phyloP scores from a whole-genome alignment of 2,113 vertebrate species.

The Grus americana region DNA sequence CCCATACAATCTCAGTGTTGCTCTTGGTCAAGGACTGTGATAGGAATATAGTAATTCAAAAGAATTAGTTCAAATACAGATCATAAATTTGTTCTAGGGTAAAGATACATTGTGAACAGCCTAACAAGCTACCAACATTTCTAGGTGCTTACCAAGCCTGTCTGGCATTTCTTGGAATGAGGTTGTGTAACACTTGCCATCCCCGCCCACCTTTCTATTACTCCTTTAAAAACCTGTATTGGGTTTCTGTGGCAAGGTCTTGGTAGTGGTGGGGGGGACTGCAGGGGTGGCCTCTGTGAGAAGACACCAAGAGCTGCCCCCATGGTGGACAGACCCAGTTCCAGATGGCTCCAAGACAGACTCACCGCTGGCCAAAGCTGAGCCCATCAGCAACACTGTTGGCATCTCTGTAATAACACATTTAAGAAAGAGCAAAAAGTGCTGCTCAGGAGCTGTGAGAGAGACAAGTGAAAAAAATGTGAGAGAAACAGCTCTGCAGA shows the following conservation, averaged over 20 bases:
- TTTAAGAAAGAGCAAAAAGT: too few relatives aligned
- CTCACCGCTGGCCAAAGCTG: too few relatives aligned
- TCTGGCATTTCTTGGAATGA: not conserved
- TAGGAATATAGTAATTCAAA: not conserved
- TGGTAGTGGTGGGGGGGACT: not conserved
- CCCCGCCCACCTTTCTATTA: not conserved
- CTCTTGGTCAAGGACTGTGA: not conserved
- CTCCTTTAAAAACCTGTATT: not conserved
- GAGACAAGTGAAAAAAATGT: too few relatives aligned
- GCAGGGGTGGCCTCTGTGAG: not conserved
- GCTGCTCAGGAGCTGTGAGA: too few relatives aligned
- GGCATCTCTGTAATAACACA: too few relatives aligned
- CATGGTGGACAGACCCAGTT: too few relatives aligned
- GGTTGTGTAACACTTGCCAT: not conserved
- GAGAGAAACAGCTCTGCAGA: not conserved
- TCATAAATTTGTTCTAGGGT: not conserved
- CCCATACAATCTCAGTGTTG: not conserved
- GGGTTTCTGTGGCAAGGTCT: not conserved
- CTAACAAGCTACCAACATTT: not conserved
- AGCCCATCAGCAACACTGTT: too few relatives aligned
- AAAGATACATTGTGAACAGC: not conserved
- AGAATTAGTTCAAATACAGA: not conserved
- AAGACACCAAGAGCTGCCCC: too few relatives aligned
- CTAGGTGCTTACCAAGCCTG: not conserved
- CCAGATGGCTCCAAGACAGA: too few relatives aligned